A percentile compares a stretch with the other conserved stretches of the same genome.
Conservation (phyloP, 1,140 invertebrate genomes). For the Muscidifurax raptorellus region DNA sequence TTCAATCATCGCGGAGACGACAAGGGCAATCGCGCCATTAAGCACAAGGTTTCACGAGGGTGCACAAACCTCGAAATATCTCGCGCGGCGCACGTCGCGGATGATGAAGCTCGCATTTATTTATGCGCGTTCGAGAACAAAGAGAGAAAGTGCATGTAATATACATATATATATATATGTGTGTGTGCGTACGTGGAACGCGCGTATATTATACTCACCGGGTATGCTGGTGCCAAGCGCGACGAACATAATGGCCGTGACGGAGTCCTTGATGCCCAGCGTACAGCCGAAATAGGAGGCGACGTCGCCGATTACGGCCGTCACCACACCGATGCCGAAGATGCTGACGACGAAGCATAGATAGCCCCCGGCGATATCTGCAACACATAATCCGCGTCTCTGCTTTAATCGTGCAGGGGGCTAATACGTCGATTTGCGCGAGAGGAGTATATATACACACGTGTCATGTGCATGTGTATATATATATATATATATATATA, state of each 20-base stretch:
- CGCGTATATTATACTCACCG: conserved; percentile 87
- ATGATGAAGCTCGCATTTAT: no score
- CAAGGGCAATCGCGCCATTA: neutral
- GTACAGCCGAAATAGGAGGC: conserved; percentile 98
- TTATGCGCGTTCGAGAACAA: neutral
- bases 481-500: no score
- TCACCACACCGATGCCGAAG: conserved; percentile 94
- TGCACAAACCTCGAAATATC: neutral
- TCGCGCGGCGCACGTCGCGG: no score
- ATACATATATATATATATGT: no score
- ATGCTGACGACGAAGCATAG: conserved; percentile 96
- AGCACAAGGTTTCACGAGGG: neutral
- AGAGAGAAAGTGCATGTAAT: neutral
- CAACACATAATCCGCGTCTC: conserved; percentile 53
- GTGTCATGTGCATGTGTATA: no score
- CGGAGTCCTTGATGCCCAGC: conserved; percentile 95
- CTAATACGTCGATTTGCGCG: neutral
- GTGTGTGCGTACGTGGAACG: no score
- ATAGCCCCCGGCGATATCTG: conserved; percentile 91
- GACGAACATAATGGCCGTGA: conserved; percentile 97
- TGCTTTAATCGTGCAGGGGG: neutral
- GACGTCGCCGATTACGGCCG: conserved; percentile 96
- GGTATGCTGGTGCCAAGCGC: conserved; percentile 97
- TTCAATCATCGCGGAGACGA: neutral
- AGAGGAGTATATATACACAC: neutral